These are phyloP conservation scores for Eriocheir sinensis DNA, from an alignment of 1,140 invertebrate species.

Conservation along the genomic window DNA sequence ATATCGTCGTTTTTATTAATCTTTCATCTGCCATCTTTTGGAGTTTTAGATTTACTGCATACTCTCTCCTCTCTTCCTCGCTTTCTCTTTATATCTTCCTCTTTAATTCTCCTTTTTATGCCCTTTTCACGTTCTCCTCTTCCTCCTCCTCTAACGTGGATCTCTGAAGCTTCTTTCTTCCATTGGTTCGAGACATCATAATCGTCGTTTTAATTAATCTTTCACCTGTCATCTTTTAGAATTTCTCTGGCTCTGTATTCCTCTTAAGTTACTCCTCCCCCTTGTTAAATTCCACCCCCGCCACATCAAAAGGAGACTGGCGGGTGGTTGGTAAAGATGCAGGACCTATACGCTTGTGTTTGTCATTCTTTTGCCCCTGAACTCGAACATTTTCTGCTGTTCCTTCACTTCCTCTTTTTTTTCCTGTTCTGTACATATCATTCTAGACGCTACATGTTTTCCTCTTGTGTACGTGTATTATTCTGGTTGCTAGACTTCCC, in stretches of 20 bases:
- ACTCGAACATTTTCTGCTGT: background rate
- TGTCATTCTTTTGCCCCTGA: too few relatives aligned
- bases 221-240: too few relatives aligned
- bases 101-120: background rate
- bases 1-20: too few relatives aligned
- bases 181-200: background rate
- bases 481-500: background rate
- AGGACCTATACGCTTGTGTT: too few relatives aligned
- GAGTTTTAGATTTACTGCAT: too few relatives aligned
- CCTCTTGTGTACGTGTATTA: background rate
- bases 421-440: background rate
- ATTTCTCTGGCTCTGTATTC: background rate
- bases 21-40: too few relatives aligned
- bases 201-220: too few relatives aligned
- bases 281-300: too few relatives aligned
- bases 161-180: background rate
- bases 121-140: background rate
- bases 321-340: too few relatives aligned
- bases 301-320: too few relatives aligned
- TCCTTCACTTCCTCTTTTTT: background rate
- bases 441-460: background rate
- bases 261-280: background rate
- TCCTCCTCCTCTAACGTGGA: background rate
- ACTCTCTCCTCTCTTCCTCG: background rate
- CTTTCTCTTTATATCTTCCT: background rate